Evolutionary conservation across 2,888 invertebrate species (phyloP).

Genomic region (Aspidapion aeneum): DNA sequence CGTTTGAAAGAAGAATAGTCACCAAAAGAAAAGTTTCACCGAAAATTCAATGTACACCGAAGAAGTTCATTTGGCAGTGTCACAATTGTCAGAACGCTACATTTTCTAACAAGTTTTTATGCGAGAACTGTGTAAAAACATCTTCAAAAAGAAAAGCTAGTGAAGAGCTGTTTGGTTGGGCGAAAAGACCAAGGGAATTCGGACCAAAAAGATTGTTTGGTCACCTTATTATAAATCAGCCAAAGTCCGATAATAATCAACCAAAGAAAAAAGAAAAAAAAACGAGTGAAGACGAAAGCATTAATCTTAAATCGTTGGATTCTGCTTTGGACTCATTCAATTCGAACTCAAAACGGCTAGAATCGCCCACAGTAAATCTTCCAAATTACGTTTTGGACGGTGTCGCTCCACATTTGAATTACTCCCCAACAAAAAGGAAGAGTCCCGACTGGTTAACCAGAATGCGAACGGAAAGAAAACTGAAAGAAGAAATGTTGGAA

Average conservation of each 20-base stretch:
- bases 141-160: slow-evolving; percentile 29
- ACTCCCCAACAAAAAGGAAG: slow-evolving; percentile 66
- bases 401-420: slow-evolving; percentile 70
- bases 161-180: slow-evolving; percentile 36
- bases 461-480: slow-evolving; percentile 54
- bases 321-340: slow-evolving; percentile 4
- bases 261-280: slow-evolving; percentile 7
- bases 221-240: slow-evolving; percentile 35
- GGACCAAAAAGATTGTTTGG: slow-evolving; percentile 31
- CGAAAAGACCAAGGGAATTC: slow-evolving; percentile 23
- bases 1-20: slow-evolving; percentile 19
- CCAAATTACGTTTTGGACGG: slow-evolving; percentile 77
- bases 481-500: slow-evolving; percentile 37
- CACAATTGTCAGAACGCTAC: slow-evolving; percentile 19
- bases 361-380: slow-evolving; percentile 66
- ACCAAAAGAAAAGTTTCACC: slow-evolving; percentile 8
- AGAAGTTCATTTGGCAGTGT: slow-evolving; percentile 31
- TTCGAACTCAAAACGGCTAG: slow-evolving; percentile 27
- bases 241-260: slow-evolving; percentile 4
- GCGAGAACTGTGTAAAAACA: slow-evolving; percentile 34
- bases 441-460: slow-evolving; percentile 72
- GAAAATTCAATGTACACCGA: slow-evolving; percentile 18
- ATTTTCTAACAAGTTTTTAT: slow-evolving; percentile 24
- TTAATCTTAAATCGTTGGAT: slow-evolving; percentile 21
- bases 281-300: slow-evolving; percentile 11